Evolutionary conservation across 2,113 vertebrate species (phyloP), one percentile per base, ranked within the genome.

Genomic region (Lota lota): DNA sequence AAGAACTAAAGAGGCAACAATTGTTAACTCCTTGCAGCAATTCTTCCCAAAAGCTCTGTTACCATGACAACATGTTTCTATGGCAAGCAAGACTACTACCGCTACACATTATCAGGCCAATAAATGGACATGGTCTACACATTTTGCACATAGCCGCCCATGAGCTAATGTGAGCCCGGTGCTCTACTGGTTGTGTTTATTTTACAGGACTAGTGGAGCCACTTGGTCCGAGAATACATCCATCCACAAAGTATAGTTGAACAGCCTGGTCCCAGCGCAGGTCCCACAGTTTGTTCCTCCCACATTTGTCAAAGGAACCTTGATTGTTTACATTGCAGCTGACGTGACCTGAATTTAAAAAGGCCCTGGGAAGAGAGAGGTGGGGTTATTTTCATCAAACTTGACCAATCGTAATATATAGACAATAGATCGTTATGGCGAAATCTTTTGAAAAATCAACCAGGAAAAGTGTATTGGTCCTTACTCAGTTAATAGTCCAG

Each of bases 111-210:
- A 87, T 71, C 61, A 50, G 87, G 72, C 53, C 53, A 56, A 56
- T 50, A 73, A 80, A 95, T 94, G 91, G 91, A 94, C 85, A 93
- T 93, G 93, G 93, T 93, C 90, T 92, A 93, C 90, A 82, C 72
- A 40, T 78, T 79, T 85, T 74, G 74, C 76, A 74, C 76, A 71
- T 21, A 56, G 79, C 33, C 65, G 65, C 64, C 61, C 57, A 69
- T 8, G 68, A 53, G 62, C 56, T 71, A 47, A 69, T 20, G 19
- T 63, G 64, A 59, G 63, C 68, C 59, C 78, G 51, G 57, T 28
- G 61, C 53, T 17, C n/a, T 56, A 56, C n/a, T 56, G 16, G n/a
- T 53, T 56, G 16, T 56, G n/a, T 56, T 56, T 56, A 15, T 19
- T 73, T 64, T 11, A 63, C 50, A 66, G 64, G 61, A 56, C 76